Conservation (phyloP, 2,797 vertebrate species). For the Clamator glandarius region DNA sequence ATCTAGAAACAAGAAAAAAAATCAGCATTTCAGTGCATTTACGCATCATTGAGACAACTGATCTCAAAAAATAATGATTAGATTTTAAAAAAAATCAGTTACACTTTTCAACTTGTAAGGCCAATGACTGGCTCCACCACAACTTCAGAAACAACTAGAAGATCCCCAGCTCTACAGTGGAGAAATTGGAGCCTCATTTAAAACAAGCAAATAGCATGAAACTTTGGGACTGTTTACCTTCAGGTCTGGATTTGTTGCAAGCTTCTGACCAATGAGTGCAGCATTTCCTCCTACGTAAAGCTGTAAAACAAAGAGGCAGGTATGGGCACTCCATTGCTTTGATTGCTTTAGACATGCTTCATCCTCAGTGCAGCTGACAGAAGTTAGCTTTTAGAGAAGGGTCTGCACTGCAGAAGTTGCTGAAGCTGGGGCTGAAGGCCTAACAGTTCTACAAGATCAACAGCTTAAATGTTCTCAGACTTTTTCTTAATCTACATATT, state of each 20-base stretch:
- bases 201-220: background rate
- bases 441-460: background rate
- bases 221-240: constrained; percentile 78
- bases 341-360: background rate
- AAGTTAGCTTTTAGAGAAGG: background rate
- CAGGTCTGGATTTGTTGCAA: constrained; percentile 87
- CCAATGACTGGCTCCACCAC: background rate
- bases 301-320: constrained; percentile 77
- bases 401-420: background rate
- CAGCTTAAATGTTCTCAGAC: background rate
- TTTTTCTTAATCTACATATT: background rate
- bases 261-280: constrained; percentile 95
- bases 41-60: background rate
- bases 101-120: background rate
- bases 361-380: background rate
- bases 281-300: constrained; percentile 98
- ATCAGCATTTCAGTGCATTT: background rate
- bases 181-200: background rate
- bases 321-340: background rate
- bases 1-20: constrained; percentile 78
- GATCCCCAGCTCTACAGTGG: background rate
- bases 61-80: background rate
- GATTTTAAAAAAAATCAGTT: background rate
- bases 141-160: background rate
- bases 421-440: background rate